Conservation (phyloP, 2,888 invertebrate genomes). For the Drosophila testacea region DNA sequence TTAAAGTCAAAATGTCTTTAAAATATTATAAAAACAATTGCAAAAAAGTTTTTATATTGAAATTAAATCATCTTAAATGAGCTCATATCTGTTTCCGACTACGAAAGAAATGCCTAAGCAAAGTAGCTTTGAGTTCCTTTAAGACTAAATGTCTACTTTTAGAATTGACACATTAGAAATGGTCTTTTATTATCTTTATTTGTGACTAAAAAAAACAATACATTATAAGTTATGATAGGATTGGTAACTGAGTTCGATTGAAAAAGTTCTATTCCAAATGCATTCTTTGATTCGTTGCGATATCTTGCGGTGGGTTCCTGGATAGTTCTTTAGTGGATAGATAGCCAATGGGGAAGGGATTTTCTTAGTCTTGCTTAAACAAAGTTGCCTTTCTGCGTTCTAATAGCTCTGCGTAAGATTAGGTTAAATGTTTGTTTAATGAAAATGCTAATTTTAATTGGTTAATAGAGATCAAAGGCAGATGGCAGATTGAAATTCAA, state of each 20-base stretch:
- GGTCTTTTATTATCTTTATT: conserved; percentile 7
- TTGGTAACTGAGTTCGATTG: too few species aligned
- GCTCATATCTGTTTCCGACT: too few species aligned
- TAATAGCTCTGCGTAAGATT: conserved; percentile 60
- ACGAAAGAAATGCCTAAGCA: too few species aligned
- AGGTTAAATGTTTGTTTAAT: conserved; percentile 37
- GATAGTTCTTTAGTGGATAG: background rate
- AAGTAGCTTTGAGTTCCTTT: too few species aligned
- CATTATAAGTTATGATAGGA: background rate
- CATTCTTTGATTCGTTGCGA: background rate
- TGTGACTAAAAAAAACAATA: background rate
- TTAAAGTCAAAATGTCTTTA: too few species aligned
- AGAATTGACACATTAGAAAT: background rate
- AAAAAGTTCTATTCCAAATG: too few species aligned
- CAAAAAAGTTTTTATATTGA: too few species aligned
- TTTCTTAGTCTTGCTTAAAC: conserved; percentile 4
- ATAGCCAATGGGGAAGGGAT: background rate
- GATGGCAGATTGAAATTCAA: conserved; percentile 48
- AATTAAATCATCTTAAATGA: too few species aligned
- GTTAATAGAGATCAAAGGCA: conserved; percentile 54
- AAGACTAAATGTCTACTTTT: background rate
- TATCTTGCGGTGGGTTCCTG: background rate
- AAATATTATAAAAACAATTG: too few species aligned
- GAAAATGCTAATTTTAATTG: conserved; percentile 23
- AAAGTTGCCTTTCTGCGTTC: conserved; percentile 58